Evolutionary conservation across 1,140 invertebrate species (phyloP), one percentile per base, ranked within the genome.

Genomic region (Coptotermes formosanus): DNA sequence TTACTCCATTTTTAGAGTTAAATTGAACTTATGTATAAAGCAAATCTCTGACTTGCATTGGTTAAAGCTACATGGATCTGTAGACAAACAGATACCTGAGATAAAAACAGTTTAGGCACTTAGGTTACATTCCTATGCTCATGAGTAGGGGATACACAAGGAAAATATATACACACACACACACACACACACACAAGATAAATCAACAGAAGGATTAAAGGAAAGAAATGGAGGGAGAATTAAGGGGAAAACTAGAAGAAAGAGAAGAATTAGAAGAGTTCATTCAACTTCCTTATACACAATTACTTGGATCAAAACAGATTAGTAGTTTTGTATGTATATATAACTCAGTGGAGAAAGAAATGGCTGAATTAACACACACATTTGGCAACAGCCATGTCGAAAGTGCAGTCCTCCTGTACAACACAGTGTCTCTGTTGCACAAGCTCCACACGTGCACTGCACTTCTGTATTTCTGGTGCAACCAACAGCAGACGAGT

Each of bases 361-460:
- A 0, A 23, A 19, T 1, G 8, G n/a, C n/a, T n/a, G 8, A 75
- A 75, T 8, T n/a, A 8, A 85, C 59, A 8, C 45, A 90, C 86
- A 95, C 94, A 93, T 91, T 95, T 96, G n/a, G 95, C 95, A 59
- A 94, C 94, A 25, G 93, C 92, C 92, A 94, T 93, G 88, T 96
- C 94, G 87, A 96, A 93, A 12, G 92, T 92, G 89, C 96, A 97
- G 89, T 95, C 93, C 9, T 93, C 90, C 43, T 93, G 91, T 82
- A 95, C 94, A 16, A 92, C 89, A 89, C 95, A 96, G 25, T 93
- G 91, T 45, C 92, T 90, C 88, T 95, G 94, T 89, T 96, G 93
- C 87, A 94, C 88, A 85, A 96, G 90, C 89, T 95, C 92, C 52
- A 95, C 90, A 52, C 92, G 91, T 16, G 91, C 89, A 55, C 92